Evolutionary conservation across 2,797 vertebrate genomes (phyloP), one percentile per base, ranked within the genome.

Genomic region (Sebastes miniatus): DNA sequence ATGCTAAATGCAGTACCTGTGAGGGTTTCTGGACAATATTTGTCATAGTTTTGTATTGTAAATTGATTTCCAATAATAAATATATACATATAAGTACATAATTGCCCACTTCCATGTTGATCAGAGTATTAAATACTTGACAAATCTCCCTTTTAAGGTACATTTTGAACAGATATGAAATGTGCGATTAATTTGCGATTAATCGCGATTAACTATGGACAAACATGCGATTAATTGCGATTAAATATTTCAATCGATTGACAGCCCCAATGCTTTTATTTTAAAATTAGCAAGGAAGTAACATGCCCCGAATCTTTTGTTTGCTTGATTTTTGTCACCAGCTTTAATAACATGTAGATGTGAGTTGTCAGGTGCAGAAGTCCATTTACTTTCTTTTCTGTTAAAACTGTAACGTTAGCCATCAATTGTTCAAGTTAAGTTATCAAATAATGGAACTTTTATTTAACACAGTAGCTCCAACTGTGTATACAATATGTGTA

Each of bases 151-250:
- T 2, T 47, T 18, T 47, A 47, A 47, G 6, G 6, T 47, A 47
- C 16, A 47, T 47, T 47, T 18, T 47, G 43, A 47, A 47, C 43
- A 47, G 43, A 47, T 47, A 0, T 47, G 6, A 47, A 47, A 47
- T 47, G 7, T 47, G 43, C 7, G 16, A 47, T 13, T 43, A 43
- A 43, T 43, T 13, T 43, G 39, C 14, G 14, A 43, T 16, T 47
- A 47, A 47, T 47, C 43, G 1, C 6, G 16, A 18, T 47, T 47
- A 47, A 47, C 43, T 47, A 18, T 47, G 39, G 39, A 43, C 39
- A 43, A 43, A 16, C 1, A 0, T 39, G 1, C 0, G 14, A 16
- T 43, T 43, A 43, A 43, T 3, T 18, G 0, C 0, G 16, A 18
- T 47, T 47, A 47, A 47, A 18, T 18, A 47, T 47, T 43, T 18